Percentiles rank a stretch among this genome's conserved stretches.
These are phyloP conservation scores for Syngnathus floridae DNA, from an alignment of 2,113 vertebrate genomes.

Conservation along the genomic window DNA sequence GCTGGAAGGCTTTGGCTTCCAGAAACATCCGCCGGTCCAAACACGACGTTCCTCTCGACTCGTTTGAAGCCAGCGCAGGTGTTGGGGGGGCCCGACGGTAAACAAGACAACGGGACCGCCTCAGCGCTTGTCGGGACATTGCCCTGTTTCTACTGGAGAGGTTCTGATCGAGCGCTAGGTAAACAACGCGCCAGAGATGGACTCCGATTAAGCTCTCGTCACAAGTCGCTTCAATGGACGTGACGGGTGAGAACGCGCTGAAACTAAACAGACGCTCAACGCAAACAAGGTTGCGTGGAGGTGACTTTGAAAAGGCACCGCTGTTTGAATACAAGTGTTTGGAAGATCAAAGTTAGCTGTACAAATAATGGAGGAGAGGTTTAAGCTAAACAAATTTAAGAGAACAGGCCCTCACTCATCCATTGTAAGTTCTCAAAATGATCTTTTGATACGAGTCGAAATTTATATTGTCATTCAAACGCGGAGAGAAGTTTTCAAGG, in stretches of 20 bases:
- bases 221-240: constrained; percentile 33
- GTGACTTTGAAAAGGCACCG: constrained; percentile 2
- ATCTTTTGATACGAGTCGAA: too few species aligned
- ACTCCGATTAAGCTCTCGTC: constrained; percentile 48
- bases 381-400: neutral
- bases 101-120: constrained; percentile 43
- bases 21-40: constrained; percentile 45
- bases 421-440: too few species aligned
- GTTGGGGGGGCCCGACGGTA: constrained; percentile 13
- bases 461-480: too few species aligned
- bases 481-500: too few species aligned
- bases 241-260: constrained; percentile 14
- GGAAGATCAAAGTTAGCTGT: neutral
- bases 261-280: constrained; percentile 20
- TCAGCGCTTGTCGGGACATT: constrained; percentile 45
- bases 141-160: constrained; percentile 37
- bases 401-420: too few species aligned
- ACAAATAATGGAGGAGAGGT: neutral
- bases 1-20: constrained; percentile 39
- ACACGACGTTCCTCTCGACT: constrained; percentile 20
- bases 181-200: constrained; percentile 48
- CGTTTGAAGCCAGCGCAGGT: constrained; percentile 42
- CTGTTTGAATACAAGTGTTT: neutral
- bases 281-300: constrained; percentile 18
- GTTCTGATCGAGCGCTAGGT: constrained; percentile 52